phyloP scores from a whole-genome alignment of 2,888 invertebrate species.

The Liodrosophila aerea region DNA sequence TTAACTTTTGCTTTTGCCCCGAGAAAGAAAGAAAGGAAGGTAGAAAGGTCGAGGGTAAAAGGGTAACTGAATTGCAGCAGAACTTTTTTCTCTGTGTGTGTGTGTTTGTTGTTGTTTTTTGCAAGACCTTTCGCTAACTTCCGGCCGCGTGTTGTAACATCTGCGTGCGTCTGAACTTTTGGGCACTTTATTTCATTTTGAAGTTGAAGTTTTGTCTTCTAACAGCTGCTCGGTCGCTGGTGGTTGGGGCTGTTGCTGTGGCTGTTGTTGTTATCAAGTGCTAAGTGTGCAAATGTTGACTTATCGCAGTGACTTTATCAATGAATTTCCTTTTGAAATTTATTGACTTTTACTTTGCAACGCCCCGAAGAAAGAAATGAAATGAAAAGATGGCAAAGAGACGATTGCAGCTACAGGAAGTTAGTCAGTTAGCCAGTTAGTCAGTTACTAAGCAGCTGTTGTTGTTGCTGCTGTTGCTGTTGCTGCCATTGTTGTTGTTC shows the following conservation, averaged over 20 bases:
- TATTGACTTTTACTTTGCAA: constrained; percentile 74
- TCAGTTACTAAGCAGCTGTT: constrained; percentile 20
- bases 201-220: constrained; percentile 30
- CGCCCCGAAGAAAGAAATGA: constrained; percentile 42
- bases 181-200: constrained; percentile 1
- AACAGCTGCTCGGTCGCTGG: constrained; percentile 43
- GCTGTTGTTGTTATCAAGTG: constrained; percentile 49
- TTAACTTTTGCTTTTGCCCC: constrained; percentile 12
- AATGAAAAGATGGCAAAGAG: constrained; percentile 42
- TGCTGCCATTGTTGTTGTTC: constrained; percentile 22
- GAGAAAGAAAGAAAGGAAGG: background rate
- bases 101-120: constrained; percentile 20
- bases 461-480: constrained; percentile 7
- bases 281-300: constrained; percentile 47
- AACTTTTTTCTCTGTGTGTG: background rate
- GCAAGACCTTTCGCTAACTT: constrained; percentile 73
- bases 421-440: constrained; percentile 38
- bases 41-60: background rate
- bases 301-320: constrained; percentile 66
- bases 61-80: background rate
- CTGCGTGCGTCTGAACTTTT: constrained; percentile 51
- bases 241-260: constrained; percentile 3
- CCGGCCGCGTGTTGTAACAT: constrained; percentile 71
- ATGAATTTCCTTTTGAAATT: constrained; percentile 69
- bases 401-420: constrained; percentile 50